Base-by-base conservation (phyloP, 2,113 vertebrate genomes). In the Edolisoma coerulescens region DNA sequence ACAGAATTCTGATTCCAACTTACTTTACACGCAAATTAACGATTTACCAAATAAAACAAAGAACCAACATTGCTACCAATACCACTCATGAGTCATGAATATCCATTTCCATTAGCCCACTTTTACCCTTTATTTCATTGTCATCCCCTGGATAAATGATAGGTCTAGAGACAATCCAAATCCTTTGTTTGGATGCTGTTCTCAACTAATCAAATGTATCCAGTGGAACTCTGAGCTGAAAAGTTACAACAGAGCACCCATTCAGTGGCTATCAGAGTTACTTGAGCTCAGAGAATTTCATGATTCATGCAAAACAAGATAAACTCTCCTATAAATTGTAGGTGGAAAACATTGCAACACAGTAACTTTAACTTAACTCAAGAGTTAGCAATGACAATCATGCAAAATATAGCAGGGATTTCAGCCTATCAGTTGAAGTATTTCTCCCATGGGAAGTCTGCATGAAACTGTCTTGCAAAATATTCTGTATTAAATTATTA, bases 51-150 rank as follows among this genome's bases (percentile, higher is more conserved):
- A 65, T 64, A 74, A 71, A 80, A 22, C 21, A 42, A 61, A 81
- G 57, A 83, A 44, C 4, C 6, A 44, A 10, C 24, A 52, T n/a
- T 75, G 27, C 53, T 81, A 49, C 22, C 47, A 75, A 63, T 45
- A 27, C 10, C 17, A 26, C 15, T 63, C 5, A 17, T 1, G 1
- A 70, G 15, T 59, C 47, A 53, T 3, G 1, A 69, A 13, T 18
- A 39, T 32, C 45, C 16, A n/a, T 87, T 84, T 60, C 53, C 24
- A 35, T 57, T 9, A 77, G 53, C 21, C 53, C 23, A 18, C 56
- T 88, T 82, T 64, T 44, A 60, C 26, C 26, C 80, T 79, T 70
- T 17, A 44, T 64, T 89, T 78, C 16, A 23, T 33, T 84, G 44
- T 28, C 61, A 78, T 45, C 37, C 30, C 15, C 15, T n/a, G 15